These are phyloP conservation scores for Pomatorhinus ruficollis DNA, from an alignment of 2,113 vertebrate species.

Conservation along the genomic window DNA sequence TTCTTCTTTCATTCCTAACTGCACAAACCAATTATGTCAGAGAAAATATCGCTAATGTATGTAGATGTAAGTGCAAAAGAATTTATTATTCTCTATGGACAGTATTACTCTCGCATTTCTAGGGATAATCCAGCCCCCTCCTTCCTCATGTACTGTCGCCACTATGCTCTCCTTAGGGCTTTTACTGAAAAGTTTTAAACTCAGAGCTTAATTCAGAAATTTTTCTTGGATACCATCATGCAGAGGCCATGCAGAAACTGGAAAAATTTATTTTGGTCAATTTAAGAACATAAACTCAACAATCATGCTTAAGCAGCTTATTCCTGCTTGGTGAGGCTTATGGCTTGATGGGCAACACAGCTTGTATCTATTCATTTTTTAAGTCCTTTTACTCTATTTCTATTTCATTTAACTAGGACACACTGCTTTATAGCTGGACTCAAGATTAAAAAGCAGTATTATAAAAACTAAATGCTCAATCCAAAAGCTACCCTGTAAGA, in stretches of 20 bases:
- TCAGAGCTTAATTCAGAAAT: background rate
- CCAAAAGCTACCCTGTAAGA: background rate
- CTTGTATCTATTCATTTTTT: background rate
- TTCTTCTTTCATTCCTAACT: background rate
- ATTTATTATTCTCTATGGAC: background rate
- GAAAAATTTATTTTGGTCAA: background rate
- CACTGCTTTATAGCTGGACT: background rate
- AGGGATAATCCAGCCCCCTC: background rate
- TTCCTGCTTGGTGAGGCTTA: background rate
- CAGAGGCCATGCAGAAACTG: background rate
- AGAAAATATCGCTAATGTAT: background rate
- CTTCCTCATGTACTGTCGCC: background rate
- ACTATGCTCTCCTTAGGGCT: background rate
- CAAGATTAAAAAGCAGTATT: background rate
- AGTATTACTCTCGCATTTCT: background rate
- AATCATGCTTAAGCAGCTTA: background rate
- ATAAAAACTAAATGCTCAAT: background rate
- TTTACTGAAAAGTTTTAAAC: background rate
- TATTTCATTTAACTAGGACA: background rate
- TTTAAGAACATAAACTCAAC: background rate
- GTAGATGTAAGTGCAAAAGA: slow-evolving; percentile 11
- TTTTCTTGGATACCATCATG: background rate
- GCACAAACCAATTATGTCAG: background rate
- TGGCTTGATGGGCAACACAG: background rate
- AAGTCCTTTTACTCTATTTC: background rate